Percentiles rank a stretch among this genome's conserved stretches.
Evolutionary conservation across 2,888 invertebrate genomes (phyloP).

Genomic region (Meganola albula): DNA sequence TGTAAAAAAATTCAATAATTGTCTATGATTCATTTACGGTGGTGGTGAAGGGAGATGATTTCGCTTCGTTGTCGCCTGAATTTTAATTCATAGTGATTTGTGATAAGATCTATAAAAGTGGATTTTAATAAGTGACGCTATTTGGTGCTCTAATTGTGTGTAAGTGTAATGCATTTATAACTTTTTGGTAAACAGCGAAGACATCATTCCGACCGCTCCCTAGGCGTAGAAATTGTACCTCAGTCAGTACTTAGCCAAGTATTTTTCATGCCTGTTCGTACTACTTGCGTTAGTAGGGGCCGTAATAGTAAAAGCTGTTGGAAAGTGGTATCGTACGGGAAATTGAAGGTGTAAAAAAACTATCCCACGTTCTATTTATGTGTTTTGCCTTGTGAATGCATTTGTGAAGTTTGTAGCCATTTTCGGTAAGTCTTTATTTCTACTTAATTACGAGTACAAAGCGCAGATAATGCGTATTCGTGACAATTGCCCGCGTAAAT

Average conservation of each 20-base stretch:
- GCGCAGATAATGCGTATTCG: constrained; percentile 37
- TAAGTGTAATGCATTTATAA: constrained; percentile 43
- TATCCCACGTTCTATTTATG: constrained; percentile 64
- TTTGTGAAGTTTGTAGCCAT: constrained; percentile 67
- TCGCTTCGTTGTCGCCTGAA: constrained; percentile 73
- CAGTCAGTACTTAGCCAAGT: constrained; percentile 64
- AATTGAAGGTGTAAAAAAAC: constrained; percentile 63
- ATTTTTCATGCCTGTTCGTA: constrained; percentile 74
- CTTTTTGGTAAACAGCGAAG: constrained; percentile 37
- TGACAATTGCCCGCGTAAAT: constrained; percentile 30
- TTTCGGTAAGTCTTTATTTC: constrained; percentile 60
- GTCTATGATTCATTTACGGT: constrained; percentile 65
- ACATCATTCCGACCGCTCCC: constrained; percentile 73
- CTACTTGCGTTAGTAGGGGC: constrained; percentile 66
- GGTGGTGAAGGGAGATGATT: constrained; percentile 67
- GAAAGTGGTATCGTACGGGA: constrained; percentile 70
- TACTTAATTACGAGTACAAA: constrained; percentile 55
- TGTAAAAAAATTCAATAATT: constrained; percentile 23
- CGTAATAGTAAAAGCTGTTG: constrained; percentile 75
- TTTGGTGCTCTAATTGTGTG: constrained; percentile 47
- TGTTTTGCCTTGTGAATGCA: constrained; percentile 51
- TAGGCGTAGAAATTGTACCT: constrained; percentile 64
- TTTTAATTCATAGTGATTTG: constrained; percentile 58
- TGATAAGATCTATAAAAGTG: constrained; percentile 48
- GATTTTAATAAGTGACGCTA: constrained; percentile 54